Conservation (phyloP, 1,140 invertebrate genomes). For the Leptoteleia sp. region DNA sequence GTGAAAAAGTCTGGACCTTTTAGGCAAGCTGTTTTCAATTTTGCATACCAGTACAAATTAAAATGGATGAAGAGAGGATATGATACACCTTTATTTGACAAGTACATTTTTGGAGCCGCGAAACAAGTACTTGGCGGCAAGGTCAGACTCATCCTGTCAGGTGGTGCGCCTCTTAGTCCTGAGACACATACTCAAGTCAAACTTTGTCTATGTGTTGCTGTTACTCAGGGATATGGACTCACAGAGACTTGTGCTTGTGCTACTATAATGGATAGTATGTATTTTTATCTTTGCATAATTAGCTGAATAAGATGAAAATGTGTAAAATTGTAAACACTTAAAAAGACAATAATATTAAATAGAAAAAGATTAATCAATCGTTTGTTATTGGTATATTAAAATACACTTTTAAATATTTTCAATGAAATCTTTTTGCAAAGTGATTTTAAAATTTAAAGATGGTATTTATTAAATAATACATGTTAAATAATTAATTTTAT, state of each 20-base stretch:
- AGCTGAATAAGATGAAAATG: too few relatives aligned
- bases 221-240: constrained; percentile 97
- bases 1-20: constrained; percentile 89
- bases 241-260: constrained; percentile 98
- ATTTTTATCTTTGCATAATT: too few relatives aligned
- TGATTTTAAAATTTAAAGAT: too few relatives aligned
- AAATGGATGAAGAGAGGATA: constrained; percentile 92
- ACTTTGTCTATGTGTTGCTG: constrained; percentile 93
- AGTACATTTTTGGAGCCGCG: constrained; percentile 83
- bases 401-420: too few relatives aligned
- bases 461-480: too few relatives aligned
- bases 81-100: constrained; percentile 90
- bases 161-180: constrained; percentile 96
- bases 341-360: too few relatives aligned
- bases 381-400: too few relatives aligned
- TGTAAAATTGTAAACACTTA: too few relatives aligned
- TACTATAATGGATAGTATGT: constrained; percentile 91
- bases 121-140: constrained; percentile 92
- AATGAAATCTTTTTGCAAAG: too few relatives aligned
- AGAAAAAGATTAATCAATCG: too few relatives aligned
- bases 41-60: constrained; percentile 95
- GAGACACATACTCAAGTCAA: constrained; percentile 98
- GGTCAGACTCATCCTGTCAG: constrained; percentile 92
- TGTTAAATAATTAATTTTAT: constrained; percentile 26
- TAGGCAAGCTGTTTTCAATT: constrained; percentile 91